These are phyloP conservation scores for Enoplosus armatus DNA, from an alignment of 2,797 vertebrate genomes.

Conservation along the genomic window DNA sequence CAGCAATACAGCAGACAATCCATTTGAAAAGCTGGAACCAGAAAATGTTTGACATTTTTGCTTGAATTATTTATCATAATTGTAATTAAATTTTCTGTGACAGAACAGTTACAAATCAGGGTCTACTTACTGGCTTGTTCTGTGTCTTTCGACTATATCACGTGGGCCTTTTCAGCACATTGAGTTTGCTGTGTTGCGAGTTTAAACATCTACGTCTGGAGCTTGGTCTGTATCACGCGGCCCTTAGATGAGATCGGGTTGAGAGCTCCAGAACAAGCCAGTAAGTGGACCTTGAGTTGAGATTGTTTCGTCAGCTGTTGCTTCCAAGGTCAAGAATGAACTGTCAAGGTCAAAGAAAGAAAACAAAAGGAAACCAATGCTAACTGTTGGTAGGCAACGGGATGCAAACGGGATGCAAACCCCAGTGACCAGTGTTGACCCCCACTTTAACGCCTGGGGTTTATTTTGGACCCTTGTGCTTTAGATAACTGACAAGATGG, in stretches of 20 bases:
- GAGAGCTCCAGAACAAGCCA: too few species aligned
- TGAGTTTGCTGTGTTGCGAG: neutral
- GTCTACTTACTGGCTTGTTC: neutral
- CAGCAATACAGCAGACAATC: neutral
- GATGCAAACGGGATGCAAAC: neutral
- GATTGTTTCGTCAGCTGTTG: too few species aligned
- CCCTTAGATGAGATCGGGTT: neutral
- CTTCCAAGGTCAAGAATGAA: neutral
- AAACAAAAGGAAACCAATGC: neutral
- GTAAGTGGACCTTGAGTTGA: too few species aligned
- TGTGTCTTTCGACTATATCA: neutral
- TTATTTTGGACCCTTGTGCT: neutral
- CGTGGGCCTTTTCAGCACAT: neutral
- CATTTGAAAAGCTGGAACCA: neutral
- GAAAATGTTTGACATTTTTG: neutral
- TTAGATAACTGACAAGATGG: slow-evolving; percentile 7
- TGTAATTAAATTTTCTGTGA: neutral
- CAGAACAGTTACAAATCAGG: neutral
- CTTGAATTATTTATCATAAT: neutral
- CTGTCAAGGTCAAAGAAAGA: neutral
- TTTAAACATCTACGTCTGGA: neutral
- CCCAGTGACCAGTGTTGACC: neutral
- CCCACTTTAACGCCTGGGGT: neutral
- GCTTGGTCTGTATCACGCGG: neutral
- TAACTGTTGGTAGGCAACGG: neutral